Evolutionary conservation across 2,888 invertebrate genomes (phyloP).

Genomic region (Sympetrum striolatum): DNA sequence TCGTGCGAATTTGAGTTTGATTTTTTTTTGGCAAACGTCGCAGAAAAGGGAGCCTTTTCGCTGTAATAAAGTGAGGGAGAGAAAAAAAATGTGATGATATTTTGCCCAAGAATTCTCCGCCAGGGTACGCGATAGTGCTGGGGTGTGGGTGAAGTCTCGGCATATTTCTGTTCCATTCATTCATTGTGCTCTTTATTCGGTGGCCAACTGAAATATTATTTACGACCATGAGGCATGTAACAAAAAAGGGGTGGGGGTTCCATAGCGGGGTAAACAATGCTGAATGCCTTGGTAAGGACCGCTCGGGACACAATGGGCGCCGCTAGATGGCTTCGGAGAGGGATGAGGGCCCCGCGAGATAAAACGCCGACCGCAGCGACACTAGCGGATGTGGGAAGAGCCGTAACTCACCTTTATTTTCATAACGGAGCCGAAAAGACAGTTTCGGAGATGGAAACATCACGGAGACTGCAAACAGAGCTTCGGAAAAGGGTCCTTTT

Average conservation of each 20-base stretch:
- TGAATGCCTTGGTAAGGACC: background rate
- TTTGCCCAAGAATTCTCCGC: background rate
- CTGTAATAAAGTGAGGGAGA: background rate
- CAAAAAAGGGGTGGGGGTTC: background rate
- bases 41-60: background rate
- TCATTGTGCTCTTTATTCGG: conserved; percentile 39
- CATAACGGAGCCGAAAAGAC: background rate
- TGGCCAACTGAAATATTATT: conserved; percentile 13
- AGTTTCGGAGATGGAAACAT: conserved; percentile 6
- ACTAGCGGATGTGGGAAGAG: background rate
- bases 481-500: background rate
- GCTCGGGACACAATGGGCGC: conserved; percentile 7
- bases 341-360: background rate
- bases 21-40: too few relatives aligned
- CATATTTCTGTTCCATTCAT: conserved; percentile 7
- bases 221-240: background rate
- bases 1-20: too few relatives aligned
- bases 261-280: background rate
- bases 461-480: background rate
- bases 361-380: background rate
- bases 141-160: background rate
- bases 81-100: background rate
- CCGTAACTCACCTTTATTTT: conserved; percentile 16
- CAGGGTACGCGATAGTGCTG: too few relatives aligned
- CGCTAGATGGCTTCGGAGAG: background rate